Conservation (phyloP, 2,888 invertebrate genomes). For the Trilocha varians region DNA sequence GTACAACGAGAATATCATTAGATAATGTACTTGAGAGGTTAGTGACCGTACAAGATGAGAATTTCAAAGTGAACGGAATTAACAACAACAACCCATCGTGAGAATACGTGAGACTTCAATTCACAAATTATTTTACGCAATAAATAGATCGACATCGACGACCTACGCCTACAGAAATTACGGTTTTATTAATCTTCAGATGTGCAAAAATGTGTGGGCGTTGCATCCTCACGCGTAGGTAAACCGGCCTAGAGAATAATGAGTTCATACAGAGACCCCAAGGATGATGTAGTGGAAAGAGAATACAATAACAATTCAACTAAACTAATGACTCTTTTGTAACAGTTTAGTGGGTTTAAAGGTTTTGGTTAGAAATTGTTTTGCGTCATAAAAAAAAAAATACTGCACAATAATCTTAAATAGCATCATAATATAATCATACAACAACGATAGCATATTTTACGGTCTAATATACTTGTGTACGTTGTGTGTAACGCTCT, state of each 20-base stretch:
- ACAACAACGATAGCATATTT: no score
- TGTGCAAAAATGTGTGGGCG: conserved; percentile 26
- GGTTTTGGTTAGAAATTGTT: no score
- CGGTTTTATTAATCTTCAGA: conserved; percentile 28
- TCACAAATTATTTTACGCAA: conserved; percentile 18
- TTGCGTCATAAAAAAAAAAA: no score
- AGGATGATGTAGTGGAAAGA: neutral
- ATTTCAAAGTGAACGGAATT: conserved; percentile 16
- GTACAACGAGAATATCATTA: neutral
- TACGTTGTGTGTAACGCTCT: no score
- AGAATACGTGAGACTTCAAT: conserved; percentile 14
- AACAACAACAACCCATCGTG: conserved; percentile 15
- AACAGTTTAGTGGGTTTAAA: no score
- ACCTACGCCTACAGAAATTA: conserved; percentile 24
- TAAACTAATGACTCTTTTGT: no score
- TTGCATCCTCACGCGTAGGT: conserved; percentile 40
- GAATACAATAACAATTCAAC: no score
- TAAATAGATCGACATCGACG: conserved; percentile 16
- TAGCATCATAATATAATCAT: no score
- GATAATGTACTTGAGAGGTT: conserved; percentile 6
- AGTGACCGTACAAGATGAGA: conserved; percentile 11
- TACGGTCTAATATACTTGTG: no score
- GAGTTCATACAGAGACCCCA: conserved; percentile 6
- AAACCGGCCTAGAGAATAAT: conserved; percentile 28
- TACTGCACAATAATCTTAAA: no score